phyloP scores from a whole-genome alignment of 2,113 vertebrate species.

The Muntiacus reevesi region DNA sequence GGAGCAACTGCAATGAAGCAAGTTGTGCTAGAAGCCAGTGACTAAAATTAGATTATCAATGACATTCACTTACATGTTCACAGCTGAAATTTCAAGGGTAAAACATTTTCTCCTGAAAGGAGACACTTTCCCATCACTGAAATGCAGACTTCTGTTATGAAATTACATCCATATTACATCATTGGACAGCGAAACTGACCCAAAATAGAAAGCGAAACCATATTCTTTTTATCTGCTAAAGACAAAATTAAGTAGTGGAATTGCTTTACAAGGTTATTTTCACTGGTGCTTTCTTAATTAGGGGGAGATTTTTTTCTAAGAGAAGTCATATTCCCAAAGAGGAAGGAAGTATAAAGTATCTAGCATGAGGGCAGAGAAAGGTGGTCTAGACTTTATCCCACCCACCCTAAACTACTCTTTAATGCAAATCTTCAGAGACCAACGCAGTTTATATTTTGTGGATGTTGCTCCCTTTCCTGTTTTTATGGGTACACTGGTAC shows the following conservation, averaged over 20 bases:
- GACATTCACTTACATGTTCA: neutral
- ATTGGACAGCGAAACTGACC: neutral
- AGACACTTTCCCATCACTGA: neutral
- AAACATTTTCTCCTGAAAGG: neutral
- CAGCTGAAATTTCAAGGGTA: slow-evolving; percentile 17
- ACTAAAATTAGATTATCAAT: slow-evolving; percentile 43
- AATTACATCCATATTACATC: slow-evolving; percentile 7
- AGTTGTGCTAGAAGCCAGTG: neutral
- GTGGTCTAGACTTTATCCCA: neutral
- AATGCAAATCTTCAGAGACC: neutral
- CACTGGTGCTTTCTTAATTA: neutral
- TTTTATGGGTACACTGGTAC: neutral
- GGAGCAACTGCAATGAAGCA: neutral
- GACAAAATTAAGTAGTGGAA: slow-evolving; percentile 33
- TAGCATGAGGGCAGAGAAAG: neutral
- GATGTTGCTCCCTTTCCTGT: neutral
- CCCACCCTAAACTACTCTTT: rapidly evolving
- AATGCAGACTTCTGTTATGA: neutral
- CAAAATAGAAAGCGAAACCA: slow-evolving; percentile 42
- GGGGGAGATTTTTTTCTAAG: neutral
- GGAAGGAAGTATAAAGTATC: neutral
- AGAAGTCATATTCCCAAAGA: neutral
- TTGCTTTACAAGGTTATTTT: slow-evolving; percentile 5
- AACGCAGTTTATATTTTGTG: neutral
- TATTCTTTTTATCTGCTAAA: neutral